A percentile compares a stretch with the other conserved stretches of the same genome.
These are phyloP conservation scores for Hydrolagus affinis DNA, from an alignment of 2,113 vertebrate species.

Conservation along the genomic window DNA sequence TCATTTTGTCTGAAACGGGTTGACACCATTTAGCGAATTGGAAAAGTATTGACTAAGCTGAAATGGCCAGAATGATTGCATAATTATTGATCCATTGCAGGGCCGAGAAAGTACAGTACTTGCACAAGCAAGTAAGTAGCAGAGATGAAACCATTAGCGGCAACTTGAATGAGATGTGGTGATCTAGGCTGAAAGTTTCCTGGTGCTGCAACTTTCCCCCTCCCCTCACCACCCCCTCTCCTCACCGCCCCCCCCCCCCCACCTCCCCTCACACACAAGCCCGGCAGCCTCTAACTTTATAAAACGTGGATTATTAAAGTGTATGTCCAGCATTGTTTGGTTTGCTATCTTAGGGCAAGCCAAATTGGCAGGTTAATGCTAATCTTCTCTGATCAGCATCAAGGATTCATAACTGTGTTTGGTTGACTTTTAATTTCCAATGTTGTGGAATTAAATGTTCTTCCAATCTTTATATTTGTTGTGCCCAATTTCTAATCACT, in stretches of 20 bases:
- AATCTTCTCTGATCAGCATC: background rate
- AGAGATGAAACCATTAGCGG: background rate
- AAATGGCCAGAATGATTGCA: no score
- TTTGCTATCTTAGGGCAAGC: background rate
- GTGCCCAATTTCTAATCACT: no score
- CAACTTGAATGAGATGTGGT: background rate
- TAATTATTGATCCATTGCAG: background rate
- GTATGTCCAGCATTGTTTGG: background rate
- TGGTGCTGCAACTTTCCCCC: no score
- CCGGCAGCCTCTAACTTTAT: background rate
- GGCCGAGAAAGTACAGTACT: background rate
- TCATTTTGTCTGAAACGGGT: no score
- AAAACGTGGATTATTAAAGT: background rate
- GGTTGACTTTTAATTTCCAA: background rate
- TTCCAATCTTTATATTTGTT: background rate
- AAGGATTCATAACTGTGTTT: background rate
- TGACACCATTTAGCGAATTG: no score
- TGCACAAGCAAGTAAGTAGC: no score
- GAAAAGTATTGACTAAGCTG: no score
- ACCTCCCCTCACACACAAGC: no score
- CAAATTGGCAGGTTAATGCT: background rate
- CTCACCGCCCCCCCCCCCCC: no score
- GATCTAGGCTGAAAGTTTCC: background rate
- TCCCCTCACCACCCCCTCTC: no score
- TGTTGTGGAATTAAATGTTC: background rate